Base-by-base conservation (phyloP, 2,888 invertebrate genomes). In the Caenorhabditis virilis region DNA sequence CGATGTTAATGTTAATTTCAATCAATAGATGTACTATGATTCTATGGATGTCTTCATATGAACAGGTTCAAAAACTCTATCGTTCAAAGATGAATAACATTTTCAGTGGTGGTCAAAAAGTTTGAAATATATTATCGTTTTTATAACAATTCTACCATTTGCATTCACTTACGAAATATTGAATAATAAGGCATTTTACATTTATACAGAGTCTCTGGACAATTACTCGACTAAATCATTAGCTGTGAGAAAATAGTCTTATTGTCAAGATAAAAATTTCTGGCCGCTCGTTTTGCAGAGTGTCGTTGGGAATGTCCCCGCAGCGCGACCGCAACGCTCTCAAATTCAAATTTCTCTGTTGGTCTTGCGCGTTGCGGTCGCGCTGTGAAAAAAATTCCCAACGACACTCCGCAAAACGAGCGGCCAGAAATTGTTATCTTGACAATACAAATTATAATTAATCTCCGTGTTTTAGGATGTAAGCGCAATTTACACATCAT, bases 21-120 rank as follows among this genome's bases (percentile, higher is more conserved):
- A 25, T 63, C 20, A 63, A 63, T 33, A 54, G 63, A 5, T 42
- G 55, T 20, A 52, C 56, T n/a, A n/a, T n/a, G n/a, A n/a, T n/a
- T n/a, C n/a, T n/a, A n/a, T n/a, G n/a, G n/a, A n/a, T n/a, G n/a
- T n/a, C n/a, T n/a, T n/a, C n/a, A n/a, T n/a, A n/a, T n/a, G n/a
- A n/a, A n/a, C n/a, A n/a, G n/a, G n/a, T n/a, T n/a, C n/a, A n/a
- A n/a, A n/a, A n/a, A n/a, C n/a, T n/a, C n/a, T n/a, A n/a, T n/a
- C n/a, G n/a, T n/a, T n/a, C n/a, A n/a, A n/a, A n/a, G n/a, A n/a
- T n/a, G n/a, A n/a, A n/a, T n/a, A n/a, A n/a, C n/a, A n/a, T n/a
- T 30, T 30, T 30, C n/a, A n/a, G 36, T n/a, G 5, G 11, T 63
- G 63, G 63, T 50, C 35, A 11, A 27, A 25, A 15, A 15, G 35